Base-by-base conservation (phyloP, 1,140 invertebrate species). In the Nylanderia fulva region DNA sequence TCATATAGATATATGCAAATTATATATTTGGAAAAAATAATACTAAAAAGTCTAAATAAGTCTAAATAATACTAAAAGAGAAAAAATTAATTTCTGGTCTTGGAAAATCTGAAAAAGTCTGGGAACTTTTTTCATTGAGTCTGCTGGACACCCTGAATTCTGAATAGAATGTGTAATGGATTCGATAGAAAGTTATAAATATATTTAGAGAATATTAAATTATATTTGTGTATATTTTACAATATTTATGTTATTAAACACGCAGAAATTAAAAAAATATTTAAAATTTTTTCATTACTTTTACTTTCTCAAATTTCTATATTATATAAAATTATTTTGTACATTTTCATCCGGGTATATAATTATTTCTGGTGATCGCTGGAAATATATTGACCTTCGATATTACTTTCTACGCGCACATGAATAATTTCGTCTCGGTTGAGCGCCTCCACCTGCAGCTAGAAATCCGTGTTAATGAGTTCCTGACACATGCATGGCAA, bases 401-500 rank as follows among this genome's bases (percentile, higher is more conserved):
- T n/a, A n/a, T 39, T 56, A 56, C 48, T 45, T 69, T 56, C 13
- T 15, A 68, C 6, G 11, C 21, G 9, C 36, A 54, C 33, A 15
- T 66, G 18, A 80, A 69, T 69, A 39, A 69, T 69, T 56, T 80
- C 24, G 48, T 56, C 29, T 80, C 24, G 64, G 33, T 56, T 56
- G 63, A 69, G 24, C 11, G 48, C 33, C 5, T 68, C 15, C 61
- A 79, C 61, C 48, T 80, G 76, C 27, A 56, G 8, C 7, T 3
- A 69, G 24, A 69, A 80, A 80, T 80, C 76, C 33, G 15, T 79
- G 45, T 52, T 66, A 54, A 77, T 9, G 15, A 9, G 13, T 39
- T 36, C 33, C 7, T 11, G 29, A 79, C 61, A 29, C 7, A 24
- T 56, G 6, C 9, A 21, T 15, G 15, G 3, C 11, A 39, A 54